These are phyloP conservation scores for Athene noctua DNA, from an alignment of 2,113 vertebrate genomes.

Conservation along the genomic window DNA sequence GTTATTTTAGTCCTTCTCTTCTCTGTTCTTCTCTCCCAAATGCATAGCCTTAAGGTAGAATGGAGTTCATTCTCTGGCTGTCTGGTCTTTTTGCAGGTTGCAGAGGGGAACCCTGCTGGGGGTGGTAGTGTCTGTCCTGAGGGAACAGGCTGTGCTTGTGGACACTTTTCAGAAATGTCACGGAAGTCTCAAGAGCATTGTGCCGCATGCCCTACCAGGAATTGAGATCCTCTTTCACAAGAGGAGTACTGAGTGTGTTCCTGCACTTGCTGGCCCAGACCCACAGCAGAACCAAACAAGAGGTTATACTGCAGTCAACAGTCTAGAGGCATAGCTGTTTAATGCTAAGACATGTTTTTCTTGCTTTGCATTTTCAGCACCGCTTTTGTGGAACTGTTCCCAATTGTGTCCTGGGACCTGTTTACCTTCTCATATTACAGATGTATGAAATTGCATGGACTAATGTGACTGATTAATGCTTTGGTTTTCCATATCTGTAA, in stretches of 20 bases:
- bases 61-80: neutral
- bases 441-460: neutral
- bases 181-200: neutral
- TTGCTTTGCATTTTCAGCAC: neutral
- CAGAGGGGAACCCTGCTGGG: neutral
- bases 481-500: neutral
- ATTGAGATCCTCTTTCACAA: neutral
- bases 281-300: neutral
- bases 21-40: neutral
- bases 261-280: neutral
- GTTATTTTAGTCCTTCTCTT: neutral
- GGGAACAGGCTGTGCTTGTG: neutral
- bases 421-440: neutral
- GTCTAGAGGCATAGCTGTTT: neutral
- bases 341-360: neutral
- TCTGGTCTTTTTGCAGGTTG: neutral
- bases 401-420: neutral
- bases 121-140: rapidly evolving
- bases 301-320: neutral
- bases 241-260: neutral
- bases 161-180: neutral
- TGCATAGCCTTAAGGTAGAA: neutral
- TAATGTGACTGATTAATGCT: neutral
- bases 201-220: neutral
- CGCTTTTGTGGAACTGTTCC: neutral